Conservation (phyloP, 2,797 vertebrate species). For the Trematomus bernacchii region DNA sequence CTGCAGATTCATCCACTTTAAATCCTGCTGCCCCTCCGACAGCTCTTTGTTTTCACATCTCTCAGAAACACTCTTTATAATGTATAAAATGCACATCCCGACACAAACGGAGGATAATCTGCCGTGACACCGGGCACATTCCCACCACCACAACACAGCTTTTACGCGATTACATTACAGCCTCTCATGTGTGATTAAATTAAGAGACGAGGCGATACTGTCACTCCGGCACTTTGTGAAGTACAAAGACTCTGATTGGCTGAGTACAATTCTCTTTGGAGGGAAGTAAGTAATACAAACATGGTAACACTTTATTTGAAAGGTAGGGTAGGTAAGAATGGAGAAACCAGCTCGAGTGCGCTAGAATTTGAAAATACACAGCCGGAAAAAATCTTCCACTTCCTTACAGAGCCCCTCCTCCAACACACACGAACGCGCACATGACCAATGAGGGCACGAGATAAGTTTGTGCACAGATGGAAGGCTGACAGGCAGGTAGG, state of each 20-base stretch:
- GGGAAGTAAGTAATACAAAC: not conserved
- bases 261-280: slow-evolving; percentile 18
- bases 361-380: too few species aligned
- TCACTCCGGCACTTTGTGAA: slow-evolving; percentile 30
- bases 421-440: too few species aligned
- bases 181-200: slow-evolving; percentile 64
- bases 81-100: slow-evolving; percentile 16
- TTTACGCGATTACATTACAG: slow-evolving; percentile 38
- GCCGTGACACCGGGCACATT: slow-evolving; percentile 34
- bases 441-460: too few species aligned
- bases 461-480: too few species aligned
- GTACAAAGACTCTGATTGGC: slow-evolving; percentile 40
- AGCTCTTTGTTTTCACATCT: slow-evolving; percentile 25
- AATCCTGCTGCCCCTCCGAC: not conserved
- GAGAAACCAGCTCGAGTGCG: too few species aligned
- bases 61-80: not conserved
- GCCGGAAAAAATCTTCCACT: too few species aligned
- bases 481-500: too few species aligned
- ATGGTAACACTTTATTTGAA: too few species aligned
- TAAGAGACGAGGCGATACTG: slow-evolving; percentile 44
- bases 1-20: not conserved
- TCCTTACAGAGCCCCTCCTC: too few species aligned
- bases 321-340: too few species aligned
- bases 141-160: slow-evolving; percentile 9
- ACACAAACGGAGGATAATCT: slow-evolving; percentile 43